Evolutionary conservation across 1,140 invertebrate species (phyloP), one percentile per base, ranked within the genome.

Genomic region (Pseudomyrmex dendroicus): DNA sequence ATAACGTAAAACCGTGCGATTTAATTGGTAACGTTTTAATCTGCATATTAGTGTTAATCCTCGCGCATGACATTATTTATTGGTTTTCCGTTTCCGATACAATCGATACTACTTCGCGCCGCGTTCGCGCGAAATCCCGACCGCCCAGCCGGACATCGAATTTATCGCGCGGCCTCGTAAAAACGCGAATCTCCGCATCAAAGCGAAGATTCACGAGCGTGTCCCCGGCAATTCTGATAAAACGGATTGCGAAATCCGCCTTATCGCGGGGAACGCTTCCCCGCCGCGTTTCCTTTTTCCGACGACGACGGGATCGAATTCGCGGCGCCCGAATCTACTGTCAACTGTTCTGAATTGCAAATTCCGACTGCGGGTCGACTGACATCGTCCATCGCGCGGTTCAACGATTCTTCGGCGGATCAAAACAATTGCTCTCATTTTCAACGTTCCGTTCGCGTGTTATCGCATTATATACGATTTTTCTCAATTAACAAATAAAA

Each of bases 161-260:
- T 80, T 80, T 80, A 80, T 80, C 56, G 76, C 20, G 15, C 44
- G 13, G 20, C 54, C 44, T 35, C 56, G 76, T 80, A 72, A 80
- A 80, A 80, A 80, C 54, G 44, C 20, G 76, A 78, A 78, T 78
- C 35, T 35, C 64, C 20, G 76, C 66, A 80, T 80, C 54, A 80
- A 80, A 80, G 54, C 76, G 57, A 59, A 68, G 46, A 80, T 80
- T 80, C 76, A 80, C 76, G 66, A 70, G 15, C 54, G 66, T 44
- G 62, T 66, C 62, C 35, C 76, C 20, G 22, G 54, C 54, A 70
- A 80, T 80, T 72, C 54, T 72, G 66, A 70, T 80, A 80, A 80
- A 80, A 72, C 15, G 44, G 56, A 80, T 80, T 59, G 66, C n/a
- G 48, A 22, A 76, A 76, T 64, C 61, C 22, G 20, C 66, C 76